Evolutionary conservation across 2,797 vertebrate species (phyloP).

Genomic region (Ptychobarbus kaznakovi): DNA sequence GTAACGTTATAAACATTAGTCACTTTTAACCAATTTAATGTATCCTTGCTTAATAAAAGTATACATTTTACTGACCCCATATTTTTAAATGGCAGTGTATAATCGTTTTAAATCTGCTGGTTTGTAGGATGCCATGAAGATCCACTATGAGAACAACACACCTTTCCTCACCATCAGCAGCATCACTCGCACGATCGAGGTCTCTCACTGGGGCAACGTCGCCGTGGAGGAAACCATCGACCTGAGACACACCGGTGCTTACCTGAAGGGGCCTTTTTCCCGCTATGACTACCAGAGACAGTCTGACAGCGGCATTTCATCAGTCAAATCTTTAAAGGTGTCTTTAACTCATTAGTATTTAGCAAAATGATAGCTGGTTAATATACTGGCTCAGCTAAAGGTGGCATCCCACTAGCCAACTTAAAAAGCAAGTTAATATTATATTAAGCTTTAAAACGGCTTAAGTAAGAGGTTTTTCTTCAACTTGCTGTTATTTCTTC

Average conservation of each 20-base stretch:
- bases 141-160: constrained; percentile 97
- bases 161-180: constrained; percentile 96
- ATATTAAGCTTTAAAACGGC: background rate
- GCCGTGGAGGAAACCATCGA: constrained; percentile 96
- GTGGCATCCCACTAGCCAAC: background rate
- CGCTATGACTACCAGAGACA: constrained; percentile 98
- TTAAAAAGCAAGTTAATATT: background rate
- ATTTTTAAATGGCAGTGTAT: background rate
- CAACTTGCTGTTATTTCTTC: background rate
- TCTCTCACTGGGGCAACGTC: constrained; percentile 99
- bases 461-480: background rate
- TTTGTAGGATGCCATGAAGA: constrained; percentile 87
- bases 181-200: constrained; percentile 92
- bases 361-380: background rate
- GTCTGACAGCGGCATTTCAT: constrained; percentile 98
- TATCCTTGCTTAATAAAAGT: no score
- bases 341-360: background rate
- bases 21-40: no score
- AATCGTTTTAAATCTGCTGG: background rate
- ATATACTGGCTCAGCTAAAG: background rate
- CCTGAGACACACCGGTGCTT: constrained; percentile 93
- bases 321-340: constrained; percentile 98
- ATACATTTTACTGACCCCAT: background rate
- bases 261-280: constrained; percentile 94
- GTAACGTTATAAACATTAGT: no score